Base-by-base conservation (phyloP, 1,140 invertebrate genomes). In the Achatina immaculata region DNA sequence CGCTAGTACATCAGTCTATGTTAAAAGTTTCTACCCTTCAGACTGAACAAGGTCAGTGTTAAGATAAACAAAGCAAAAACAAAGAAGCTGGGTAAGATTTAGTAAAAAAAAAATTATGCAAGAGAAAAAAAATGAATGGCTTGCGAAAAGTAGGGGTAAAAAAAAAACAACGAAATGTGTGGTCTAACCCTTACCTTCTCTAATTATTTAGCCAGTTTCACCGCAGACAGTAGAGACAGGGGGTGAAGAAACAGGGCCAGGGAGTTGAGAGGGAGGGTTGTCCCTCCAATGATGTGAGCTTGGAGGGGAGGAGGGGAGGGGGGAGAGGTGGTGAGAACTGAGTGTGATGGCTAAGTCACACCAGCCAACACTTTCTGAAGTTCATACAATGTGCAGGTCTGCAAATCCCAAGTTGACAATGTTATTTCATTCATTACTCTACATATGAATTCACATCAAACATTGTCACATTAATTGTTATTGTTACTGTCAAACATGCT, bases 181-280 rank as follows among this genome's bases (percentile, higher is more conserved):
- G 76, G 76, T 78, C 76, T 78, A 24, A 58, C 76, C 76, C 76
- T 78, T 78, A 78, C 76, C 76, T 78, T 78, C 14, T 40, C 28
- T 58, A 36, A 31, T 62, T 28, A 31, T 42, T 76, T 76, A 21
- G 0, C 34, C 34, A 62, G 48, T 58, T 76, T 58, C 51, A 40
- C 36, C n/a, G 75, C 55, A 43, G 28, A 45, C n/a, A 43, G n/a
- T 24, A 9, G n/a, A 73, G 24, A 38, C 40, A 43, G 42, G 66
- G 11, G 34, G 11, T 24, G 66, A 21, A 38, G 21, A 65, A 80
- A 24, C 11, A 14, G 58, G 58, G 16, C n/a, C n/a, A n/a, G 55
- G 43, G 68, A n/a, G 38, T 6, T 6, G 72, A 34, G 42, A 24
- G 45, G 42, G 14, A 36, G 28, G 58, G 28, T 3, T 2, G 1